Conservation (phyloP, 2,888 invertebrate species). For the Tridacna gigas region DNA sequence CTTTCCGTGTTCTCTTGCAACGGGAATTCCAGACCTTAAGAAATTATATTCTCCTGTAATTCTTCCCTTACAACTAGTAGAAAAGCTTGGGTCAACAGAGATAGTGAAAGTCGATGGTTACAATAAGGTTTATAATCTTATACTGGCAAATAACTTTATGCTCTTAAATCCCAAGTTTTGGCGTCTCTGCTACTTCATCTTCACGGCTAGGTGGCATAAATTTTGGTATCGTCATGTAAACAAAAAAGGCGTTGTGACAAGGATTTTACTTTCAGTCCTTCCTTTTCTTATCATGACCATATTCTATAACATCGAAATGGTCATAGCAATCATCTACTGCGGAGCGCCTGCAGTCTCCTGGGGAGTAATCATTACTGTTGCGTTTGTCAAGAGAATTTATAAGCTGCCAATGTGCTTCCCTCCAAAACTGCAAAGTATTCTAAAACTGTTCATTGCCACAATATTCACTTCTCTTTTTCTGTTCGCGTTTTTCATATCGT, state of each 20-base stretch:
- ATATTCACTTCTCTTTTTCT: background rate
- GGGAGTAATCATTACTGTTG: background rate
- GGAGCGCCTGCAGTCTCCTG: background rate
- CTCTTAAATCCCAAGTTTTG: constrained; percentile 12
- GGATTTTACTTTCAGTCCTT: background rate
- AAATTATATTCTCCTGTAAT: background rate
- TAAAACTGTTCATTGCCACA: background rate
- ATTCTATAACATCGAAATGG: background rate
- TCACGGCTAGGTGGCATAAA: background rate
- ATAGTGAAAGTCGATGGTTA: constrained; percentile 4
- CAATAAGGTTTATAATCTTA: background rate
- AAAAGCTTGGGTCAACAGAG: constrained; percentile 3
- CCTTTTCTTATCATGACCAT: background rate
- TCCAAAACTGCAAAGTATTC: background rate
- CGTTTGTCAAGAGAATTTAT: background rate
- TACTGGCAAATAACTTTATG: constrained; percentile 13
- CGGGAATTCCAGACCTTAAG: background rate
- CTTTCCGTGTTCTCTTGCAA: background rate
- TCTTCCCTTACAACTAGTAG: background rate
- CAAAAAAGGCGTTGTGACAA: background rate
- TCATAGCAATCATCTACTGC: background rate
- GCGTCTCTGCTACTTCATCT: constrained; percentile 1
- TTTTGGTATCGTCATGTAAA: background rate
- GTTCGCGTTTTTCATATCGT: constrained; percentile 9
- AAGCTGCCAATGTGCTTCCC: background rate